A percentile compares a stretch with the other conserved stretches of the same genome.
Conservation (phyloP, 1,140 invertebrate genomes). For the Cydia fagiglandana region DNA sequence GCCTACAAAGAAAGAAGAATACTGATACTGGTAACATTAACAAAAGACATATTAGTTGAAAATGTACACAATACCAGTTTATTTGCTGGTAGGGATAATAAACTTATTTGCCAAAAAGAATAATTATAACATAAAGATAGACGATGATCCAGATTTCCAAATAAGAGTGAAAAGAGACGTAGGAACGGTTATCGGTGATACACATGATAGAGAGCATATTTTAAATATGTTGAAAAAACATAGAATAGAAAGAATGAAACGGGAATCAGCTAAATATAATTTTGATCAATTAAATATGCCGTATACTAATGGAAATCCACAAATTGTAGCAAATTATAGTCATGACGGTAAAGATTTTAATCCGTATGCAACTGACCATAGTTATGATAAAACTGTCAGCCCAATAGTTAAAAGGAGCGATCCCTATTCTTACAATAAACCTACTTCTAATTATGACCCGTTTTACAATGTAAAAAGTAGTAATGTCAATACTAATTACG, state of each 20-base stretch:
- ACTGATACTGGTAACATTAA: neutral
- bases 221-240: neutral
- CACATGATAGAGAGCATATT: constrained; percentile 4
- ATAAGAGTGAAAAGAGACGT: constrained; percentile 35
- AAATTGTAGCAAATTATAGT: neutral
- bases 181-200: neutral
- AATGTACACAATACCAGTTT: constrained; percentile 34
- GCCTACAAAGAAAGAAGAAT: neutral
- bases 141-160: constrained; percentile 16
- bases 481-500: neutral
- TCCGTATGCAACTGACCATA: neutral
- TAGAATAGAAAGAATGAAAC: neutral
- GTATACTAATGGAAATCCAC: neutral
- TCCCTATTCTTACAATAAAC: neutral
- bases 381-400: neutral
- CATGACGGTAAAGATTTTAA: neutral
- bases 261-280: constrained; percentile 10
- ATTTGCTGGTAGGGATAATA: constrained; percentile 36
- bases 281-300: constrained; percentile 24
- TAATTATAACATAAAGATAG: constrained; percentile 42
- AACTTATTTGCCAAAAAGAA: constrained; percentile 38
- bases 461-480: neutral
- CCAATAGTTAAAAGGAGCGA: constrained; percentile 2
- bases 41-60: neutral
- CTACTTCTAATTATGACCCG: neutral